Conservation (phyloP, 2,888 invertebrate species). For the Drosophila histrio region DNA sequence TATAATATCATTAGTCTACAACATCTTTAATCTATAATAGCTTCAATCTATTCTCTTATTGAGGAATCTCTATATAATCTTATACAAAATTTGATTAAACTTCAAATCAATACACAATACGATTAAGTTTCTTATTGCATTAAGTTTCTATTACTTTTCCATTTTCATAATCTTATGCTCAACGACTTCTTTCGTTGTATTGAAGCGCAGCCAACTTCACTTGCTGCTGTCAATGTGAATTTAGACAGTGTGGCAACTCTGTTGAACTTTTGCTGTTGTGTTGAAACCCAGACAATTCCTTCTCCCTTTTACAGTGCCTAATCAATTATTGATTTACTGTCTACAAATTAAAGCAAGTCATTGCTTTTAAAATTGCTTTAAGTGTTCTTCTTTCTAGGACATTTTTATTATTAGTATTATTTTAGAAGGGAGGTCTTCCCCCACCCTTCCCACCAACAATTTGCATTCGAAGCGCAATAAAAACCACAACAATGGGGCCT, state of each 20-base stretch:
- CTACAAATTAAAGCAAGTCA: not conserved
- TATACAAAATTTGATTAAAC: too few relatives aligned
- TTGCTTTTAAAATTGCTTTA: conserved; percentile 9
- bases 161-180: too few relatives aligned
- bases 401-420: conserved; percentile 9
- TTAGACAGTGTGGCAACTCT: not conserved
- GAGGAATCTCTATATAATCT: too few relatives aligned
- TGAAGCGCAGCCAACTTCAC: not conserved
- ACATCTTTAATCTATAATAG: too few relatives aligned
- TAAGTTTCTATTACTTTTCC: not conserved
- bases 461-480: conserved; percentile 50
- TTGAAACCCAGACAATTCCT: not conserved
- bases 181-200: not conserved
- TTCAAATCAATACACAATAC: too few relatives aligned
- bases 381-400: conserved; percentile 13
- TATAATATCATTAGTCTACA: too few relatives aligned
- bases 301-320: not conserved
- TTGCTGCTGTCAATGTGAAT: not conserved
- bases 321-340: conserved; percentile 7
- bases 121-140: too few relatives aligned
- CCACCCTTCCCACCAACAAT: conserved; percentile 36
- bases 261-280: too few relatives aligned
- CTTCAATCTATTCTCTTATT: too few relatives aligned
- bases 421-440: not conserved
- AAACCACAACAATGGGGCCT: conserved; percentile 11